phyloP scores from a whole-genome alignment of 92 coral and sea anemone genomes.

The Zoanthus gigantus region DNA sequence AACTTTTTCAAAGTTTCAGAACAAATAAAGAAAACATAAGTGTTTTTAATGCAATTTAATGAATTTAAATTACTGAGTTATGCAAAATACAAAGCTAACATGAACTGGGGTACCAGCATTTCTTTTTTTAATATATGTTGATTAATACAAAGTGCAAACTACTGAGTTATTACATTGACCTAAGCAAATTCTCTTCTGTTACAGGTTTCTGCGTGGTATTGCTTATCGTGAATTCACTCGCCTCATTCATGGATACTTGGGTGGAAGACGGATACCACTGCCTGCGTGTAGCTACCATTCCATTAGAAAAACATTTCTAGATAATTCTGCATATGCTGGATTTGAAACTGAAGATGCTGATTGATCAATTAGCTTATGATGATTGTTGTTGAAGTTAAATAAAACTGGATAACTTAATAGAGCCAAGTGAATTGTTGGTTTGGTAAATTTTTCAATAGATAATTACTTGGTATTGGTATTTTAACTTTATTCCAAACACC shows the following conservation, averaged over 20 bases:
- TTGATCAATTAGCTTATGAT: constrained; percentile 7
- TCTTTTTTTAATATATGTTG: background rate
- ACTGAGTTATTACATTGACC: background rate
- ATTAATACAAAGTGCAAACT: background rate
- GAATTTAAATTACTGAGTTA: background rate
- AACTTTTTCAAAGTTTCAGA: background rate
- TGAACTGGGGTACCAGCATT: background rate
- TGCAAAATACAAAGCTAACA: background rate
- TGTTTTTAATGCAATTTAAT: background rate
- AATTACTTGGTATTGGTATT: background rate
- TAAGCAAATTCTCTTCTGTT: background rate
- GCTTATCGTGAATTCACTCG: constrained; percentile 64
- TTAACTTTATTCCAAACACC: constrained; percentile 1
- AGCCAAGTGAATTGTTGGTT: background rate
- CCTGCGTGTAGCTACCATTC: constrained; percentile 59
- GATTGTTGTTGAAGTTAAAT: background rate
- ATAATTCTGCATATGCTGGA: constrained; percentile 41
- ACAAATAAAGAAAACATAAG: background rate
- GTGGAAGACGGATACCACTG: constrained; percentile 64
- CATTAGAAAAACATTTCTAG: constrained; percentile 56
- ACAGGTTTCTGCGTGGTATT: constrained; percentile 63
- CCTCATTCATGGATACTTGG: constrained; percentile 66
- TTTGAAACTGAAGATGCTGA: constrained; percentile 50
- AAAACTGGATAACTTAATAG: background rate
- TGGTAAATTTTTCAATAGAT: background rate